Evolutionary conservation across 2,888 invertebrate species (phyloP).

Genomic region (Pollenia labialis): DNA sequence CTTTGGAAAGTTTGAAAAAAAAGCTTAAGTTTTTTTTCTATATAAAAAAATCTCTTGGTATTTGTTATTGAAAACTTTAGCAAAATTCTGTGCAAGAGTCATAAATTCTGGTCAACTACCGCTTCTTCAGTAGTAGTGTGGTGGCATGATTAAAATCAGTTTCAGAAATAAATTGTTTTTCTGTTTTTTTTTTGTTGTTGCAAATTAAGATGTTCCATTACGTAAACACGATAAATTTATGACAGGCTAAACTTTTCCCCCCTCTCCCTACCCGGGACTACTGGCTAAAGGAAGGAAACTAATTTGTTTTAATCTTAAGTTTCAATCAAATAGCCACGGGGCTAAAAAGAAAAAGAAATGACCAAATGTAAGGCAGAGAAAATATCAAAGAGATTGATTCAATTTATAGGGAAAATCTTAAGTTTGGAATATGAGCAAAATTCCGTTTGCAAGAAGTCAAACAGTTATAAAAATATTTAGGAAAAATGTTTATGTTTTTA

Average conservation of each 20-base stretch:
- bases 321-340: constrained; percentile 46
- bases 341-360: constrained; percentile 8
- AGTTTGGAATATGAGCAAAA: too few species aligned
- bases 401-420: background rate
- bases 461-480: background rate
- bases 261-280: too few species aligned
- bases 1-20: background rate
- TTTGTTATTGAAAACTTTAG: constrained; percentile 51
- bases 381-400: constrained; percentile 16
- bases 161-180: constrained; percentile 16
- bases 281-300: constrained; percentile 27
- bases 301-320: constrained; percentile 53
- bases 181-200: background rate
- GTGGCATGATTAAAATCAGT: constrained; percentile 64
- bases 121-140: constrained; percentile 27
- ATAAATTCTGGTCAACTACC: constrained; percentile 45
- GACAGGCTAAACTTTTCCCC: background rate
- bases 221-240: constrained; percentile 43
- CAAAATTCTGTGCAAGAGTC: constrained; percentile 41
- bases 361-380: background rate
- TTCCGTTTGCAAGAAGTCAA: background rate
- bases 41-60: constrained; percentile 3
- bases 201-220: constrained; percentile 59
- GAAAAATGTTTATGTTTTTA: background rate
- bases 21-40: background rate